phyloP scores from a whole-genome alignment of 2,888 invertebrate species.

The Dryocosmus kuriphilus region DNA sequence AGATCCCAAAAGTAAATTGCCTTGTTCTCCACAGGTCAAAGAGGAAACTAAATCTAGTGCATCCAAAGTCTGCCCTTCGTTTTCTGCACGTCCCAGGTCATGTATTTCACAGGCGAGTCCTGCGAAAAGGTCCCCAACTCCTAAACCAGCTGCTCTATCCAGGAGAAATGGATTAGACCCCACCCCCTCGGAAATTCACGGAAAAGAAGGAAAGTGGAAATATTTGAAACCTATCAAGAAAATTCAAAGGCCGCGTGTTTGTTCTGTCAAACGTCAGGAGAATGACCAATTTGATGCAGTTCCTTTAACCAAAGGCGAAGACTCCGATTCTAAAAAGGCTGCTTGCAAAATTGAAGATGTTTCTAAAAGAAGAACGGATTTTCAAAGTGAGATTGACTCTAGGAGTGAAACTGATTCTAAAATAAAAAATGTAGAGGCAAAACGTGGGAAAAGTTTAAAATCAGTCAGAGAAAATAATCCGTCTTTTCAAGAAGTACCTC shows the following conservation, averaged over 20 bases:
- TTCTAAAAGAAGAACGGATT: neutral
- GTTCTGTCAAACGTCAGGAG: neutral
- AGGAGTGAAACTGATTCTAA: neutral
- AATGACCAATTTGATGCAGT: conserved; percentile 3
- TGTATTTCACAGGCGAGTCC: conserved; percentile 28
- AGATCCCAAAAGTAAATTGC: neutral
- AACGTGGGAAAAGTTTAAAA: neutral
- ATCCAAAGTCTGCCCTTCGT: neutral
- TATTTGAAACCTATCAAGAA: conserved; percentile 37
- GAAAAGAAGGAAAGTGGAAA: conserved; percentile 34
- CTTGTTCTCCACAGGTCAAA: neutral
- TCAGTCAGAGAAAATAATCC: neutral
- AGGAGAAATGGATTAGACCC: conserved; percentile 57
- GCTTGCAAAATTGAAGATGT: neutral
- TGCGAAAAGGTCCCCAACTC: neutral
- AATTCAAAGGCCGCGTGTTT: conserved; percentile 1
- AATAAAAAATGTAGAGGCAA: neutral
- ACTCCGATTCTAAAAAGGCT: neutral
- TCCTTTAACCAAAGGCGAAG: neutral
- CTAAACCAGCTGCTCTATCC: conserved; percentile 6
- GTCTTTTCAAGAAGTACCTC: neutral
- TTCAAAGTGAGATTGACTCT: neutral
- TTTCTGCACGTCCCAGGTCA: conserved; percentile 20
- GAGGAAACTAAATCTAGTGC: neutral
- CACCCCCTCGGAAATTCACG: conserved; percentile 43